phyloP scores from a whole-genome alignment of 1,140 invertebrate species.

The Plodia interpunctella region DNA sequence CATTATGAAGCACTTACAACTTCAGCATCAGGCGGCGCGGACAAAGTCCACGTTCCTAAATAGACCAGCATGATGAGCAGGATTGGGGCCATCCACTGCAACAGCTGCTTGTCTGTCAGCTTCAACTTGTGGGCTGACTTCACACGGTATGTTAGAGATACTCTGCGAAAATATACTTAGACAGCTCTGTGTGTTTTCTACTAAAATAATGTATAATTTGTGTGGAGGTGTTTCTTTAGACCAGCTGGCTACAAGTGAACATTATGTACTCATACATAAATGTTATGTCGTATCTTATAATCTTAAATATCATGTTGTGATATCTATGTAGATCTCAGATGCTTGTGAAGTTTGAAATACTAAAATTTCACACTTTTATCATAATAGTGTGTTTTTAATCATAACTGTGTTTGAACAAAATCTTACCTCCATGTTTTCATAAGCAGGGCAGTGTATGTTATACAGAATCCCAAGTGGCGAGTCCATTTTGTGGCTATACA shows the following conservation, averaged over 20 bases:
- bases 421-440: slow-evolving; percentile 94
- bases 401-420: no score
- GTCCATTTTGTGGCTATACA: slow-evolving; percentile 95
- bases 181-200: no score
- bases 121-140: slow-evolving; percentile 95
- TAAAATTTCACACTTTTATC: no score
- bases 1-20: slow-evolving; percentile 68
- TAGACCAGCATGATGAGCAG: slow-evolving; percentile 92
- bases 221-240: no score
- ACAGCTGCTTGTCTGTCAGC: slow-evolving; percentile 91
- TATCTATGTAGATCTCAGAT: no score
- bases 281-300: no score
- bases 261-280: no score
- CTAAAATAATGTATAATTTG: no score
- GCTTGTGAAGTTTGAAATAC: no score
- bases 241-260: no score
- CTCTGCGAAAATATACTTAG: slow-evolving; percentile 78
- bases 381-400: no score
- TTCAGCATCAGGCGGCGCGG: slow-evolving; percentile 86
- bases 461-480: slow-evolving; percentile 92
- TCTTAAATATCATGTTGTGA: no score
- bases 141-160: slow-evolving; percentile 95
- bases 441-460: slow-evolving; percentile 92
- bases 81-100: slow-evolving; percentile 95
- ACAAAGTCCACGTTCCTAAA: slow-evolving; percentile 92